A percentile compares a stretch with the other conserved stretches of the same genome.
Conservation (phyloP, 2,888 invertebrate species). For the Rutpela maculata region DNA sequence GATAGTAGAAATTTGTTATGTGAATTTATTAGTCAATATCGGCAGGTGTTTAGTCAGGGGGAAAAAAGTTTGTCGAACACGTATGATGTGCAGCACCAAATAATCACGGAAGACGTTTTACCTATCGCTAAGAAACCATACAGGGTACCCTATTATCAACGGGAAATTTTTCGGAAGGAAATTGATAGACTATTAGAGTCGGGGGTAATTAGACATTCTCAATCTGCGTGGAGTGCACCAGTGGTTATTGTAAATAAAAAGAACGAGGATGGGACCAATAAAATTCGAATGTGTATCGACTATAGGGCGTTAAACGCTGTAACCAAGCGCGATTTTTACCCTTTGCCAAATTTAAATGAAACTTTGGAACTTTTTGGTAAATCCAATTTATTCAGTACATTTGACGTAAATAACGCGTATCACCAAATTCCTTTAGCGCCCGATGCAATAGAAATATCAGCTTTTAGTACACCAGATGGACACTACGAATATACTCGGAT, state of each 20-base stretch:
- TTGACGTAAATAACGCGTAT: too few species aligned
- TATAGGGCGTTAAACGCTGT: background rate
- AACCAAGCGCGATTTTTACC: slow-evolving; percentile 2
- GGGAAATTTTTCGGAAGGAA: too few species aligned
- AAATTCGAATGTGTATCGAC: slow-evolving; percentile 5
- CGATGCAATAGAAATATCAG: slow-evolving; percentile 27
- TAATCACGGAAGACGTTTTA: too few species aligned
- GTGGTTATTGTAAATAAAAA: too few species aligned
- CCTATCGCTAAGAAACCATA: too few species aligned
- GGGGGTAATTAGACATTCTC: background rate
- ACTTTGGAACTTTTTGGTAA: background rate
- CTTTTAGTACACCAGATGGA: slow-evolving; percentile 39
- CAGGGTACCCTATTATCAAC: too few species aligned
- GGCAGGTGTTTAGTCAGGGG: too few species aligned
- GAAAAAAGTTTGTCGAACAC: too few species aligned
- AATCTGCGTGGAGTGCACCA: background rate
- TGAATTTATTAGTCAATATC: background rate
- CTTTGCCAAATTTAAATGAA: background rate
- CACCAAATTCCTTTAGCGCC: slow-evolving; percentile 36
- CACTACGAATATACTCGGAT: slow-evolving; percentile 44
- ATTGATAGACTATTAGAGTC: slow-evolving; percentile 2
- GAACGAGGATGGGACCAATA: background rate
- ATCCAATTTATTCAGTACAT: too few species aligned
- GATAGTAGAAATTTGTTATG: background rate
- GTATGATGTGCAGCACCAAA: too few species aligned